Evolutionary conservation across 1,140 invertebrate genomes (phyloP).

Genomic region (Penaeus chinensis): DNA sequence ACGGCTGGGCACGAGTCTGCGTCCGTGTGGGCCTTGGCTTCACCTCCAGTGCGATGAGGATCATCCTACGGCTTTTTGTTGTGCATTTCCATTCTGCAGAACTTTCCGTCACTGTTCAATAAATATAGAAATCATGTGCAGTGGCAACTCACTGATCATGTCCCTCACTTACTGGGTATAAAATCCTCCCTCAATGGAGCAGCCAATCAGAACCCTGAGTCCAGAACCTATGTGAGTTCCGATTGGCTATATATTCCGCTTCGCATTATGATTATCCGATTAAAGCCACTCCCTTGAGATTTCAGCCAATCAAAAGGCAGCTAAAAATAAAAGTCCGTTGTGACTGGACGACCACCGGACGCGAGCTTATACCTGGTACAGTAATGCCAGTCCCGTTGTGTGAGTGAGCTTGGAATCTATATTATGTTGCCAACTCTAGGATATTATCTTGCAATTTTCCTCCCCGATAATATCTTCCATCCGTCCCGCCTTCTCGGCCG

Average conservation of each 20-base stretch:
- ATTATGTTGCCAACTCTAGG: constrained; percentile 17
- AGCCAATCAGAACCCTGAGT: constrained; percentile 5
- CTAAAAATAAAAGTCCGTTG: no score
- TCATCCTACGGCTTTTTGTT: no score
- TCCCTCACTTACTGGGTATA: constrained; percentile 18
- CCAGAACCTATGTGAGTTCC: constrained; percentile 3
- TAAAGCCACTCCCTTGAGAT: no score
- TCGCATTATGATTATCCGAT: background rate
- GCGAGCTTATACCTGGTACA: constrained; percentile 5
- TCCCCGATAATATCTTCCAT: constrained; percentile 5
- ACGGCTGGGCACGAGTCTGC: no score
- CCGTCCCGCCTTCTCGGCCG: background rate
- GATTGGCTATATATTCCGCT: constrained; percentile 6
- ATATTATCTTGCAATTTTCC: constrained; percentile 17
- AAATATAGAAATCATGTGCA: background rate
- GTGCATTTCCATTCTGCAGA: no score
- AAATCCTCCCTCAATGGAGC: background rate
- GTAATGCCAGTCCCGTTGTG: constrained; percentile 12
- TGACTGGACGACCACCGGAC: background rate
- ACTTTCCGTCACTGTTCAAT: no score
- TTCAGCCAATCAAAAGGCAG: no score
- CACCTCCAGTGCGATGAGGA: no score
- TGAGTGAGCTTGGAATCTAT: constrained; percentile 20
- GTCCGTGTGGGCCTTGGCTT: no score
- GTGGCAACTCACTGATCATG: constrained; percentile 23